phyloP scores from a whole-genome alignment of 2,113 vertebrate species.

The Myiopsitta monachus region DNA sequence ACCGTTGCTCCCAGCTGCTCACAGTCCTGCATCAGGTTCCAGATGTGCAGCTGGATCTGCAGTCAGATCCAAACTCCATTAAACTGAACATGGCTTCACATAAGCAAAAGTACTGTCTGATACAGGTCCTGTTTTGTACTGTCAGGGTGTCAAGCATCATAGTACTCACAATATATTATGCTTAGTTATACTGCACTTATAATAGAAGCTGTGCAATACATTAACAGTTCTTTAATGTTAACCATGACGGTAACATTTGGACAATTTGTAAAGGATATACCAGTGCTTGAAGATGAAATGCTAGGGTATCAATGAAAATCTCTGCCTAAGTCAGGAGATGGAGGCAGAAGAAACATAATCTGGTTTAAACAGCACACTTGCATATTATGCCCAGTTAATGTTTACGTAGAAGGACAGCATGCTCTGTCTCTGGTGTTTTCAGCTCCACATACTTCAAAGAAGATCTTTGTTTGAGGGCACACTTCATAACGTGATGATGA shows the following conservation, averaged over 20 bases:
- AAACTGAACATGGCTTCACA: not conserved
- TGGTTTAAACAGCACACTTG: constrained; percentile 52
- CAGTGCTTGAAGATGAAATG: constrained; percentile 18
- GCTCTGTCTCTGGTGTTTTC: constrained; percentile 51
- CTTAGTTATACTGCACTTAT: not conserved
- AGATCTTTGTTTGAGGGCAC: constrained; percentile 67
- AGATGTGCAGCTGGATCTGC: not conserved
- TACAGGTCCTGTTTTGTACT: not conserved
- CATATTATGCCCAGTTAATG: constrained; percentile 48
- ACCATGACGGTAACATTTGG: not conserved
- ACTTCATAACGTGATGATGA: constrained; percentile 57
- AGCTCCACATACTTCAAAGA: constrained; percentile 68
- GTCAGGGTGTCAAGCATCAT: not conserved
- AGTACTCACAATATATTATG: not conserved
- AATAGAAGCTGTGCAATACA: not conserved
- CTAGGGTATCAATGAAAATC: constrained; percentile 8
- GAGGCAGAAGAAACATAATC: constrained; percentile 20
- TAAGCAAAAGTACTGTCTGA: not conserved
- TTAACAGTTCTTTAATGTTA: not conserved
- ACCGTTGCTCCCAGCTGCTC: not conserved
- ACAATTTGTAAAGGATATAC: not conserved
- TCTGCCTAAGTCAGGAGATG: constrained; percentile 14
- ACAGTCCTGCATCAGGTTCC: not conserved
- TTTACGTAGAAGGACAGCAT: constrained; percentile 62
- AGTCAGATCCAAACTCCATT: not conserved